Evolutionary conservation across 2,797 vertebrate genomes (phyloP).

Genomic region (Centropyge bicolor): DNA sequence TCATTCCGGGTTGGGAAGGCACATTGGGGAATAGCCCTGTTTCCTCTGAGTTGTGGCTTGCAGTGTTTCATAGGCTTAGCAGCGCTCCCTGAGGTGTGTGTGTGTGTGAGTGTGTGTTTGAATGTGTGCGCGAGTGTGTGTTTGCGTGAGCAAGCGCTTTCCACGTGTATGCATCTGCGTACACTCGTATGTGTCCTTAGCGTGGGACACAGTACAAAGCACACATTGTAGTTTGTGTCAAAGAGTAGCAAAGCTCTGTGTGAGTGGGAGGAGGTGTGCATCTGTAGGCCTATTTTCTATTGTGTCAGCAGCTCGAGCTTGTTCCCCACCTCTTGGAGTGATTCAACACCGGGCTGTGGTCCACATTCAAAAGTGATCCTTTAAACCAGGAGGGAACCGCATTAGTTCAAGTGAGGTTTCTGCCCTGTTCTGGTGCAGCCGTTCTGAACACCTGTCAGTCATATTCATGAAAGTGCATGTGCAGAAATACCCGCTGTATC

Average conservation of each 20-base stretch:
- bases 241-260: slow-evolving; percentile 63
- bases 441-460: slow-evolving; percentile 63
- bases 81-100: slow-evolving; percentile 36
- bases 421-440: slow-evolving; percentile 24
- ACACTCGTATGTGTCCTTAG: slow-evolving; percentile 42
- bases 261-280: slow-evolving; percentile 73
- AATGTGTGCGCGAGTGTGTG: slow-evolving; percentile 21
- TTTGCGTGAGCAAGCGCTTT: slow-evolving; percentile 51
- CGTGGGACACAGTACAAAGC: slow-evolving; percentile 73
- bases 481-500: background rate
- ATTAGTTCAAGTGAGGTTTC: slow-evolving; percentile 50
- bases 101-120: slow-evolving; percentile 30
- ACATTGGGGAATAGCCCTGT: slow-evolving; percentile 69
- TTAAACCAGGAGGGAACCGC: slow-evolving; percentile 53
- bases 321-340: slow-evolving; percentile 59
- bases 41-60: slow-evolving; percentile 74
- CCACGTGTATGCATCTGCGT: slow-evolving; percentile 57
- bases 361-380: slow-evolving; percentile 62
- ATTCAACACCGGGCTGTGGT: slow-evolving; percentile 61
- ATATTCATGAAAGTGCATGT: slow-evolving; percentile 37
- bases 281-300: slow-evolving; percentile 68
- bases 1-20: slow-evolving; percentile 82
- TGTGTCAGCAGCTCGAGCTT: slow-evolving; percentile 74
- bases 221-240: slow-evolving; percentile 72
- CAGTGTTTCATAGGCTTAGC: slow-evolving; percentile 53